Evolutionary conservation across 2,113 vertebrate species (phyloP).

Genomic region (Cygnus buccinator): DNA sequence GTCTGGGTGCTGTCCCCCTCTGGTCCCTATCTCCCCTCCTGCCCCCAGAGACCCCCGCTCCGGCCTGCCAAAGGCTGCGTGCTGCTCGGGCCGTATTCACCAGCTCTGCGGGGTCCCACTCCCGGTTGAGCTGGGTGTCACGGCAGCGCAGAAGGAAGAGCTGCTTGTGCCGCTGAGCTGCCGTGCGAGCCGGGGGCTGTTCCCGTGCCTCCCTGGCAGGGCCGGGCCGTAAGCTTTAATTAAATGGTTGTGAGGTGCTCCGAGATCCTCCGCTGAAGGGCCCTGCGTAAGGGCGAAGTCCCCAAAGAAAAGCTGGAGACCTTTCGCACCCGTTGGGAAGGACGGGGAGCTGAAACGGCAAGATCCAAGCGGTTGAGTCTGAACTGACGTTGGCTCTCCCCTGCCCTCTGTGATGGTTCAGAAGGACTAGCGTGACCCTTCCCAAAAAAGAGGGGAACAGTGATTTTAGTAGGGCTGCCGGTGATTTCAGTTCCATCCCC

Average conservation of each 20-base stretch:
- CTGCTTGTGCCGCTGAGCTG: conserved; percentile 20
- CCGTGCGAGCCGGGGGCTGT: neutral
- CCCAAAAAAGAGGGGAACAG: neutral
- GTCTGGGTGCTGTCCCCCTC: too few relatives aligned
- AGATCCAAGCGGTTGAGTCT: conserved; percentile 39
- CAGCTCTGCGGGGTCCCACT: neutral
- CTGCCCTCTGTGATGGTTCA: conserved; percentile 34
- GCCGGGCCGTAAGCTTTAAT: neutral
- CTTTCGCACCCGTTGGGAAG: neutral
- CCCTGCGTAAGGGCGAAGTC: neutral
- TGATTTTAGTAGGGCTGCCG: conserved; percentile 17
- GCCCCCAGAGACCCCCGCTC: neutral
- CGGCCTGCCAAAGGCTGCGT: neutral
- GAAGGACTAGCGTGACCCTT: conserved; percentile 60
- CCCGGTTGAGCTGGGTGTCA: accelerated
- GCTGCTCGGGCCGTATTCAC: neutral
- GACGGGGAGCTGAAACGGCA: conserved; percentile 27
- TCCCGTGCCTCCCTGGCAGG: neutral
- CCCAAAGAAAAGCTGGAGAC: conserved; percentile 18
- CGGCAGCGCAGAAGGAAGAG: accelerated
- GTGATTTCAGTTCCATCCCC: conserved; percentile 8
- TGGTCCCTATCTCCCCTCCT: neutral
- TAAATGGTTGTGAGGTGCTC: conserved; percentile 19
- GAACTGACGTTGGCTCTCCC: neutral
- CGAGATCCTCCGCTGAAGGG: neutral